These are phyloP conservation scores for Lamellibrachia columna DNA, from an alignment of 2,888 invertebrate genomes.

Conservation along the genomic window DNA sequence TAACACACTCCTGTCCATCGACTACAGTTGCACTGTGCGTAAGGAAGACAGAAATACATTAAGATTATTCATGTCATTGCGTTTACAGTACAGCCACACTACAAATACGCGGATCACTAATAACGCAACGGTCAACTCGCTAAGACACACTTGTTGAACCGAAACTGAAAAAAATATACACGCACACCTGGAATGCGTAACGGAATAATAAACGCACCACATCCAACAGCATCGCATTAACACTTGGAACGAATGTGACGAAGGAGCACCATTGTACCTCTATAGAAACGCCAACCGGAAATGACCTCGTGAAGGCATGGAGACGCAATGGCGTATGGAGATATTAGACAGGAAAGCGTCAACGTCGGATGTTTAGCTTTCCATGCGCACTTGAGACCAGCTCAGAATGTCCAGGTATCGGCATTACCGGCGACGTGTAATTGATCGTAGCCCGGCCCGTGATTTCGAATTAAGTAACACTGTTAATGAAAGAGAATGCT, in stretches of 20 bases:
- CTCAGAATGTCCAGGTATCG: background rate
- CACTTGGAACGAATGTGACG: background rate
- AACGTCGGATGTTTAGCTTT: conserved; percentile 10
- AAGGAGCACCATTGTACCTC: background rate
- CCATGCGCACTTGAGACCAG: background rate
- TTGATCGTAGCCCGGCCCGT: background rate
- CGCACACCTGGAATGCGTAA: background rate
- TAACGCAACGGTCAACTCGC: background rate
- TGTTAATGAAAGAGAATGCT: background rate
- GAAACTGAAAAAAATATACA: background rate
- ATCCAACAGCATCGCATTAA: background rate
- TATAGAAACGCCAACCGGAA: background rate
- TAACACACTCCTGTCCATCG: background rate
- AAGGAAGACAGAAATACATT: background rate
- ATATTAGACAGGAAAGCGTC: background rate
- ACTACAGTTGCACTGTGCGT: background rate
- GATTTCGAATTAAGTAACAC: conserved; percentile 9
- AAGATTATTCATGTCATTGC: background rate
- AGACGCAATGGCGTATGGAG: conserved; percentile 16
- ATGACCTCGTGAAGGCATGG: background rate
- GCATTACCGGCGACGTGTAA: background rate
- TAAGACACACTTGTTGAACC: background rate
- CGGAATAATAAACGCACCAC: background rate
- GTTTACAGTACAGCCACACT: background rate
- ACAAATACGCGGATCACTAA: background rate